Evolutionary conservation across 2,797 vertebrate species (phyloP).

Genomic region (Melanotaenia boesemani): DNA sequence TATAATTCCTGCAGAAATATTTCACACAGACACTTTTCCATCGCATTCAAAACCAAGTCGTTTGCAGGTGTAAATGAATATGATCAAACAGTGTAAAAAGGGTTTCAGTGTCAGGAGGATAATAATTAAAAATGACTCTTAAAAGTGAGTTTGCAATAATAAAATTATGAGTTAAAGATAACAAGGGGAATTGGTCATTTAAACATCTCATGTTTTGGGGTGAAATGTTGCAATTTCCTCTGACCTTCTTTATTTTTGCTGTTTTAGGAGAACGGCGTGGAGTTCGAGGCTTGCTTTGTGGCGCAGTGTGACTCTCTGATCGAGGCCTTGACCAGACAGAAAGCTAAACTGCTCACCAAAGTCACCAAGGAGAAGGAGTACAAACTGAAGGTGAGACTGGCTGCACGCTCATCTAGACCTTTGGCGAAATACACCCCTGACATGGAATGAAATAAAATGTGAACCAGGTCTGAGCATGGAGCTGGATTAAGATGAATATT

Average conservation of each 20-base stretch:
- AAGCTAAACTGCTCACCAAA: slow-evolving; percentile 97
- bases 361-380: slow-evolving; percentile 97
- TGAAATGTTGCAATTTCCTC: too few species aligned
- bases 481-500: background rate
- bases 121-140: background rate
- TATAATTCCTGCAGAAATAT: background rate
- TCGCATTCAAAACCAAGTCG: too few species aligned
- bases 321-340: slow-evolving; percentile 94
- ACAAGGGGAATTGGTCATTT: too few species aligned
- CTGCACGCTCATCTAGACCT: background rate
- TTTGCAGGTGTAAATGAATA: background rate
- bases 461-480: background rate
- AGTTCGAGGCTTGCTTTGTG: slow-evolving; percentile 96
- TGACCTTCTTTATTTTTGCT: slow-evolving; percentile 9
- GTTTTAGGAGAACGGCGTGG: slow-evolving; percentile 92
- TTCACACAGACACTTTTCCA: too few species aligned
- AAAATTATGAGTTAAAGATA: too few species aligned
- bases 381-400: slow-evolving; percentile 91
- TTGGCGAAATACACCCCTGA: background rate
- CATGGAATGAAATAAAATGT: background rate
- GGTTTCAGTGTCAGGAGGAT: background rate
- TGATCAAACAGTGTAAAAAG: background rate
- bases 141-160: too few species aligned
- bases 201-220: too few species aligned
- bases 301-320: slow-evolving; percentile 98